Evolutionary conservation across 2,113 vertebrate genomes (phyloP).

Genomic region (Triplophysa siluroides): DNA sequence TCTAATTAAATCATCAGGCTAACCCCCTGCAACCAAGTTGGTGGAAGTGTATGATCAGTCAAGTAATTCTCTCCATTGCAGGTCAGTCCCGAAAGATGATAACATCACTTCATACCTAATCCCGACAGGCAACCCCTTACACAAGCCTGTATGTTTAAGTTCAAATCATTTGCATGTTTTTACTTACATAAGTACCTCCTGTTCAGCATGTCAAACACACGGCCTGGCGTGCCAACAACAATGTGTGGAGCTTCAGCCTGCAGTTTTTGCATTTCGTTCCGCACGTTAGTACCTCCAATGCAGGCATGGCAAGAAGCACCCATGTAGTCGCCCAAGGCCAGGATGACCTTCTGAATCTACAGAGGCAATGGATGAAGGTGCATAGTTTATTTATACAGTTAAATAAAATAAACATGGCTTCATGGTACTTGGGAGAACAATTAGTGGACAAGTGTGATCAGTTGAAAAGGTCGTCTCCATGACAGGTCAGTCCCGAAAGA

Average conservation of each 20-base stretch:
- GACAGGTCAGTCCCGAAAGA: slow-evolving; percentile 78
- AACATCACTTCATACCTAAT: slow-evolving; percentile 76
- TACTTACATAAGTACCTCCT: slow-evolving; percentile 85
- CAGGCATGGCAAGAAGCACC: slow-evolving; percentile 89
- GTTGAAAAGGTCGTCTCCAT: slow-evolving; percentile 63
- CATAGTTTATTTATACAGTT: neutral
- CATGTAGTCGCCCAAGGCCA: slow-evolving; percentile 90
- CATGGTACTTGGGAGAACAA: no score
- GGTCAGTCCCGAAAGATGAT: slow-evolving; percentile 83
- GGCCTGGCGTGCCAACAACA: slow-evolving; percentile 86
- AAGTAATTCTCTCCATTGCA: slow-evolving; percentile 63
- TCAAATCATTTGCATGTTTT: slow-evolving; percentile 57
- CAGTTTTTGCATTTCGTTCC: slow-evolving; percentile 89
- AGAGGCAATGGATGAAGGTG: neutral
- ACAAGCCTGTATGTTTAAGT: slow-evolving; percentile 37
- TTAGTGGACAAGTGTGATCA: slow-evolving; percentile 64
- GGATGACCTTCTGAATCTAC: slow-evolving; percentile 88
- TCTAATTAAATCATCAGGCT: neutral
- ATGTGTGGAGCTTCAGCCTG: slow-evolving; percentile 88
- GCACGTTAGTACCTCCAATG: slow-evolving; percentile 87
- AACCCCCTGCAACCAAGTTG: neutral
- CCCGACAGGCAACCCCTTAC: slow-evolving; percentile 28
- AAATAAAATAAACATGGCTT: no score
- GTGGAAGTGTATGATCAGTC: slow-evolving; percentile 68
- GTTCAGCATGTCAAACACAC: slow-evolving; percentile 89